Percentiles rank a stretch among this genome's conserved stretches.
These are phyloP conservation scores for Pinna nobilis DNA, from an alignment of 1,140 invertebrate species.

Conservation along the genomic window DNA sequence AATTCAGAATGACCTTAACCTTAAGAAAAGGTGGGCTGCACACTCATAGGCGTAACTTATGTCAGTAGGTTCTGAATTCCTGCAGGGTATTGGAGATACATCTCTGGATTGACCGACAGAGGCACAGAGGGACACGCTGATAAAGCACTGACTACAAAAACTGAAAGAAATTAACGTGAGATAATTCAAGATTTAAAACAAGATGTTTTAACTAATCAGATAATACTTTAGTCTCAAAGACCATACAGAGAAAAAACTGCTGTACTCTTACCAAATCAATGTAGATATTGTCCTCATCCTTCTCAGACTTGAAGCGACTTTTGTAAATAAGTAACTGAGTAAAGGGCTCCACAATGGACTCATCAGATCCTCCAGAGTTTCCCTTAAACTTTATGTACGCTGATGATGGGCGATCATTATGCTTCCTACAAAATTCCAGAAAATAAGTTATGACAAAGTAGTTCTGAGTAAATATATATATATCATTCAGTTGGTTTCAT, in stretches of 20 bases:
- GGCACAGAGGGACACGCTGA: too few species aligned
- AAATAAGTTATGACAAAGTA: not conserved
- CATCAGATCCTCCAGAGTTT: not conserved
- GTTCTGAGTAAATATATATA: not conserved
- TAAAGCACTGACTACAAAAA: too few species aligned
- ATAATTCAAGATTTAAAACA: too few species aligned
- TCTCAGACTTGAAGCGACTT: conserved; percentile 9
- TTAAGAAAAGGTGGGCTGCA: too few species aligned
- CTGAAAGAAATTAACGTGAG: too few species aligned
- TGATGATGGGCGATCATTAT: conserved; percentile 21
- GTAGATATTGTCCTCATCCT: conserved; percentile 21
- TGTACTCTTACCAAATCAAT: conserved; percentile 27
- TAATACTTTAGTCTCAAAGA: not conserved
- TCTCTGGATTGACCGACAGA: too few species aligned
- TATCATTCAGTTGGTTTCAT: too few species aligned
- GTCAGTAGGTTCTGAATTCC: too few species aligned
- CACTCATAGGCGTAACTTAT: too few species aligned
- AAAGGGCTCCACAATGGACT: conserved; percentile 12
- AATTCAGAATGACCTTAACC: too few species aligned
- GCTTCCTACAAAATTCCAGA: conserved; percentile 18
- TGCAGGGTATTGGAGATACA: too few species aligned
- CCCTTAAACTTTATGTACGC: conserved; percentile 23
- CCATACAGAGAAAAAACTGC: not conserved
- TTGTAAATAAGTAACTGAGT: conserved; percentile 21
- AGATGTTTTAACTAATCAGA: not conserved